These are phyloP conservation scores for Ceratotherium simum DNA, from an alignment of 2,113 vertebrate genomes.

Conservation along the genomic window DNA sequence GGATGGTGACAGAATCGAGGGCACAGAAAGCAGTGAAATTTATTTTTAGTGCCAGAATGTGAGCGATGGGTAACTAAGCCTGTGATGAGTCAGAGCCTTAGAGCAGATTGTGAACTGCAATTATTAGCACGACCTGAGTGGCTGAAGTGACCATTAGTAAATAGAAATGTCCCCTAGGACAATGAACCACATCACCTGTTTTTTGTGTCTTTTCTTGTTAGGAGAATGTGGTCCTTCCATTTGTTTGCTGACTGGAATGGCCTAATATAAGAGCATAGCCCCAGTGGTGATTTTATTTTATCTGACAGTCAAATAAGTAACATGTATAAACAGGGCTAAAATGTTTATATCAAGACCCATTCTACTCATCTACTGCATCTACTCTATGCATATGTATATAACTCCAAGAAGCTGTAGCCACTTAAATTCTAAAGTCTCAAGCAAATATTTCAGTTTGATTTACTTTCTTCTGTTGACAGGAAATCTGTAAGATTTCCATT, in stretches of 20 bases:
- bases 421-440: background rate
- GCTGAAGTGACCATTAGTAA: slow-evolving; percentile 27
- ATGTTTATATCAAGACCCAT: background rate
- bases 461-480: background rate
- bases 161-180: background rate
- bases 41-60: slow-evolving; percentile 52
- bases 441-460: slow-evolving; percentile 4
- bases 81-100: background rate
- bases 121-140: slow-evolving; percentile 11
- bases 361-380: background rate
- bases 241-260: slow-evolving; percentile 56
- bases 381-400: too few species aligned
- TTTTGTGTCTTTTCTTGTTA: slow-evolving; percentile 75
- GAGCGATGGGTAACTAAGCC: background rate
- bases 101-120: background rate
- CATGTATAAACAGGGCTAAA: background rate
- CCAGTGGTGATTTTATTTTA: slow-evolving; percentile 18
- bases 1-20: background rate
- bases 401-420: background rate
- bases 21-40: background rate
- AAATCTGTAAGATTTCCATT: background rate
- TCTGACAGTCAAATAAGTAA: background rate
- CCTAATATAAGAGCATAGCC: slow-evolving; percentile 73
- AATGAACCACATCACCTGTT: slow-evolving; percentile 74
- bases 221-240: slow-evolving; percentile 58